A percentile compares a stretch with the other conserved stretches of the same genome.
These are phyloP conservation scores for Schlechtendalia chinensis DNA, from an alignment of 1,140 invertebrate genomes.

Conservation along the genomic window DNA sequence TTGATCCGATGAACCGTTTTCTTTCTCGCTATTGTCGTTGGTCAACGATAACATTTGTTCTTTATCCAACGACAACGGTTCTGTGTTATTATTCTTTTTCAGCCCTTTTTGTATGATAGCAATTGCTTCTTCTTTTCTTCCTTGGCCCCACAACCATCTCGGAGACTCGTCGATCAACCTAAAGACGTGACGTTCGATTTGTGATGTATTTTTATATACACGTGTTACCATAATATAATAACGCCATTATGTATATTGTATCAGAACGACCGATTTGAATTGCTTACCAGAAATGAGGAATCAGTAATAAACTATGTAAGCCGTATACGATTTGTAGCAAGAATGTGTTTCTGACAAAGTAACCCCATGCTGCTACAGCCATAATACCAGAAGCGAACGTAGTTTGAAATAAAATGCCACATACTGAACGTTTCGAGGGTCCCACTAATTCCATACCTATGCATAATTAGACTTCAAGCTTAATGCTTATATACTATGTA, in stretches of 20 bases:
- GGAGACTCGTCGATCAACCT: constrained; percentile 81
- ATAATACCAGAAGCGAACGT: constrained; percentile 80
- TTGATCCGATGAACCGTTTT: constrained; percentile 51
- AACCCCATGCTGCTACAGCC: constrained; percentile 78
- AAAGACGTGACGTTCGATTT: constrained; percentile 1
- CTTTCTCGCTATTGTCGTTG: not conserved
- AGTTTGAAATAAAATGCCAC: constrained; percentile 77
- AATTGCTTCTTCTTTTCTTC: constrained; percentile 68
- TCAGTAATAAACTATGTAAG: constrained; percentile 68
- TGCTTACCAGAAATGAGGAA: constrained; percentile 73
- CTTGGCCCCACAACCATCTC: constrained; percentile 79
- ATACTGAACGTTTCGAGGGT: constrained; percentile 73
- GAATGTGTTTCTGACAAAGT: constrained; percentile 71
- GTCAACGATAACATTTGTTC: constrained; percentile 15
- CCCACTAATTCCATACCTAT: constrained; percentile 82
- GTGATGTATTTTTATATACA: not conserved
- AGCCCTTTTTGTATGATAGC: constrained; percentile 71
- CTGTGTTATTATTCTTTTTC: constrained; percentile 62
- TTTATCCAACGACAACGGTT: constrained; percentile 40
- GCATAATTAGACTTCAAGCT: constrained; percentile 5
- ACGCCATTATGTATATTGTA: not conserved
- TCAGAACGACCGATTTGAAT: not conserved
- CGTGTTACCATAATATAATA: constrained; percentile 12
- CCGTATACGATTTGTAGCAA: constrained; percentile 78
- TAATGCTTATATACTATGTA: not conserved